Evolutionary conservation across 2,888 invertebrate species (phyloP).

Genomic region (Drosophila paranaensis): DNA sequence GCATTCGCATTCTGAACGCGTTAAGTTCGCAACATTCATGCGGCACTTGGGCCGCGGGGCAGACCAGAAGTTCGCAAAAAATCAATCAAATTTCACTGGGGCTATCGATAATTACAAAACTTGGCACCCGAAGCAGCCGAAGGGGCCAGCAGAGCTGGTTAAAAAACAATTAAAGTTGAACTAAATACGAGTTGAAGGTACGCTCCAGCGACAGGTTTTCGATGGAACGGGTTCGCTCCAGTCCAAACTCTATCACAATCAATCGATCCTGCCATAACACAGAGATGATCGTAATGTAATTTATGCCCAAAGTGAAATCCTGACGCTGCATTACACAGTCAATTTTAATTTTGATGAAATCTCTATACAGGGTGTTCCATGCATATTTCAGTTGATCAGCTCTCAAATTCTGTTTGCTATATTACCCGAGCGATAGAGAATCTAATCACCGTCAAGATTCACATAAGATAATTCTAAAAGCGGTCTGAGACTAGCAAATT

Average conservation of each 20-base stretch:
- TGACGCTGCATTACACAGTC: slow-evolving; percentile 58
- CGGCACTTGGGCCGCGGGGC: slow-evolving; percentile 20
- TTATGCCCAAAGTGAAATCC: slow-evolving; percentile 65
- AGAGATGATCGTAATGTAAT: slow-evolving; percentile 74
- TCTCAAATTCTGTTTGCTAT: slow-evolving; percentile 33
- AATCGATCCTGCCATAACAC: slow-evolving; percentile 63
- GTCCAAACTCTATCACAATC: slow-evolving; percentile 54
- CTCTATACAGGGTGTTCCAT: slow-evolving; percentile 46
- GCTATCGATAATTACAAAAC: slow-evolving; percentile 66
- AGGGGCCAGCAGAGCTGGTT: slow-evolving; percentile 51
- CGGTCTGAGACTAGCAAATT: background rate
- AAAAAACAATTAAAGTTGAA: slow-evolving; percentile 82
- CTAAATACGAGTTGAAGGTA: slow-evolving; percentile 58
- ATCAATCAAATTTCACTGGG: slow-evolving; percentile 77
- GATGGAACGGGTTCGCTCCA: slow-evolving; percentile 38
- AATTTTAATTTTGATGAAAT: slow-evolving; percentile 14
- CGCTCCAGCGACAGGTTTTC: slow-evolving; percentile 61
- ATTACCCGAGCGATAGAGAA: background rate
- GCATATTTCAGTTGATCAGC: slow-evolving; percentile 3
- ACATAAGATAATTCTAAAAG: slow-evolving; percentile 7
- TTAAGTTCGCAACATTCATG: slow-evolving; percentile 45
- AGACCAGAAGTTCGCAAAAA: slow-evolving; percentile 42
- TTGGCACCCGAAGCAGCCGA: slow-evolving; percentile 36
- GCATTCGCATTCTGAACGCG: slow-evolving; percentile 20
- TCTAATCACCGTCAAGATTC: slow-evolving; percentile 8